Base-by-base conservation (phyloP, 2,797 vertebrate species). In the Limnodromus scolopaceus region DNA sequence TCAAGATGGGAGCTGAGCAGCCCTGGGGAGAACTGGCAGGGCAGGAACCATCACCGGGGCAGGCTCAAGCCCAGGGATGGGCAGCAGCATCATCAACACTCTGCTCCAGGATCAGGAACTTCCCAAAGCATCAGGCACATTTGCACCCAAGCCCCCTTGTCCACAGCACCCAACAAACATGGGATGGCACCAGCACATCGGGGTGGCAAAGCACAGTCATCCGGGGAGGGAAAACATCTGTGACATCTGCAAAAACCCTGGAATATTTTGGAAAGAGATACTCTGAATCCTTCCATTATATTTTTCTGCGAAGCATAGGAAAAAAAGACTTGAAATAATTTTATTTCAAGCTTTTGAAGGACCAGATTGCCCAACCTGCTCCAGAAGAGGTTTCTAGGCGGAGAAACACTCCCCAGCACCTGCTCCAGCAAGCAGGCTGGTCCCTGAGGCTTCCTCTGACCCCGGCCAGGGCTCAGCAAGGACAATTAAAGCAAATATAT, bases 151-250 rank as follows among this genome's bases (percentile, higher is more conserved):
- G 32, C 2, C 4, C 3, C 25, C 16, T 34, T 49, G 6, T 9
- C 39, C 48, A 17, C 46, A 82, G 78, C 17, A 57, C 53, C 25
- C 6, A n/a, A 9, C 76, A 72, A 20, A 16, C 14, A 10, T 0
- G 2, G 43, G 30, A 19, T 3, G 1, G 49, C 32, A 85, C 38
- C 58, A 63, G 63, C 36, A 34, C 5, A 5, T 11, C 0, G 0
- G 57, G 19, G 15, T 27, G 28, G n/a, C 1, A 8, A 64, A 91
- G 36, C 32, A 43, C 3, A 3, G 17, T 19, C 49, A 51, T 64
- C 14, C 7, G 2, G 28, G n/a, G 28, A 84, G 19, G 19, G 17
- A 82, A 77, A 70, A 68, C 2, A 11, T 18, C 43, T 22, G 27
- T 3, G 1, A 34, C 3, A 9, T 7, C 6, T 1, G 20, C 36